Conservation (phyloP, 2,797 vertebrate genomes). For the Alectoris magna region DNA sequence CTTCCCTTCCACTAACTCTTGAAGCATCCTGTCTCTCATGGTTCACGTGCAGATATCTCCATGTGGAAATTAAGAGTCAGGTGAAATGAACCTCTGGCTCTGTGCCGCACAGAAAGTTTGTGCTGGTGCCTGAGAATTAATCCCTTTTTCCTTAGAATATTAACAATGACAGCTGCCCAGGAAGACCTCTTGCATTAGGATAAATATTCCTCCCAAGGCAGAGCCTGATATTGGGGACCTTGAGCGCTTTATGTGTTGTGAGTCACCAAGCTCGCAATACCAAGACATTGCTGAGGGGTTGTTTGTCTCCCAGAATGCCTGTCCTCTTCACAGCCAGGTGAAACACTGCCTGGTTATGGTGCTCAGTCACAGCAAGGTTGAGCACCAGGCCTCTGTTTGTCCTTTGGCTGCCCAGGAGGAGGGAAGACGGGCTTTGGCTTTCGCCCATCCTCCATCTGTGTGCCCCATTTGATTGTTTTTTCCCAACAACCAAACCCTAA, state of each 20-base stretch:
- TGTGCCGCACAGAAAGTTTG: not conserved
- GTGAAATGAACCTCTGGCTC: fast-evolving
- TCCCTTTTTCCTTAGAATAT: not conserved
- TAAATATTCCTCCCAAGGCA: not conserved
- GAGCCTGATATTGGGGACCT: not conserved
- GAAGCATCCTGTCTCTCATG: not conserved
- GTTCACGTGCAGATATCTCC: not conserved
- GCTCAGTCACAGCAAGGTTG: not conserved
- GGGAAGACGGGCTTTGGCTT: not conserved
- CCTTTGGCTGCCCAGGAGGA: not conserved
- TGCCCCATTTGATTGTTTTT: not conserved
- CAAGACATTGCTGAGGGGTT: not conserved
- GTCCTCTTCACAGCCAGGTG: not conserved
- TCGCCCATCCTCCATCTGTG: not conserved
- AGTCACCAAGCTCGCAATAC: not conserved
- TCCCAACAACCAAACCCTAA: not conserved
- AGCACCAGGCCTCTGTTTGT: not conserved
- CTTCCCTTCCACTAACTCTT: not conserved
- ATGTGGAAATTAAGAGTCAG: not conserved
- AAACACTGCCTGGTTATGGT: fast-evolving
- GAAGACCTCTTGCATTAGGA: not conserved
- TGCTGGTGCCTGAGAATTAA: not conserved
- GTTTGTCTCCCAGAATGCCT: not conserved
- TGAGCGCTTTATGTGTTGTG: not conserved
- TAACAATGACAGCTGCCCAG: not conserved